Base-by-base conservation (phyloP, 2,113 vertebrate species). In the Onychostruthus taczanowskii region DNA sequence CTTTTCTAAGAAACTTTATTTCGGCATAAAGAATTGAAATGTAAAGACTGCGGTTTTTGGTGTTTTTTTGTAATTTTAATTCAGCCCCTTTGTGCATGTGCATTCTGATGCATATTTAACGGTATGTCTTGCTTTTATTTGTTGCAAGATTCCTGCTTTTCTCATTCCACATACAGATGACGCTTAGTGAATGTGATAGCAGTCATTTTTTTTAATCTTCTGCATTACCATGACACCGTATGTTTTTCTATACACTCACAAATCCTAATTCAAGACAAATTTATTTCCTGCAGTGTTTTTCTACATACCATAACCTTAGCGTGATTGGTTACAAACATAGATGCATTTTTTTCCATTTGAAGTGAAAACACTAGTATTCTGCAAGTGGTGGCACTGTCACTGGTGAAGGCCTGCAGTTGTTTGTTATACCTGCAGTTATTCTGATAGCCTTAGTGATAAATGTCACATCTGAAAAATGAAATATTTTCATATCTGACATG, bases 61-160 rank as follows among this genome's bases (percentile, higher is more conserved):
- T 35, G 13, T 9, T 59, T 41, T 41, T 92, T 33, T 35, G 13
- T 77, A 10, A 35, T 74, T 78, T 88, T 92, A 74, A 96, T 97
- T 97, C 94, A 96, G 95, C 52, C 88, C 92, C 92, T 96, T 96
- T 97, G 96, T 96, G 94, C 94, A 63, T 90, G 72, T 94, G n/a
- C 67, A 28, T 96, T 95, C 47, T 86, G 72, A 50, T 76, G 27
- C 13, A 37, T 69, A 83, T 90, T 87, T 79, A 50, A 41, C 31
- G 43, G 15, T 79, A 49, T 56, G 49, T 79, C 67, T 78, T 84
- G 53, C 43, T 88, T 97, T 96, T 39, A 43, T 86, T 84, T 93
- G 73, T 87, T 83, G 58, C 53, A 46, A 76, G 43, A 30, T 92
- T 75, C n/a, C 72, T 86, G 88, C 94, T 93, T 95, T 95, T 39